Percentiles rank a stretch among this genome's conserved stretches.
These are phyloP conservation scores for Cololabis saira DNA, from an alignment of 2,113 vertebrate species.

Conservation along the genomic window DNA sequence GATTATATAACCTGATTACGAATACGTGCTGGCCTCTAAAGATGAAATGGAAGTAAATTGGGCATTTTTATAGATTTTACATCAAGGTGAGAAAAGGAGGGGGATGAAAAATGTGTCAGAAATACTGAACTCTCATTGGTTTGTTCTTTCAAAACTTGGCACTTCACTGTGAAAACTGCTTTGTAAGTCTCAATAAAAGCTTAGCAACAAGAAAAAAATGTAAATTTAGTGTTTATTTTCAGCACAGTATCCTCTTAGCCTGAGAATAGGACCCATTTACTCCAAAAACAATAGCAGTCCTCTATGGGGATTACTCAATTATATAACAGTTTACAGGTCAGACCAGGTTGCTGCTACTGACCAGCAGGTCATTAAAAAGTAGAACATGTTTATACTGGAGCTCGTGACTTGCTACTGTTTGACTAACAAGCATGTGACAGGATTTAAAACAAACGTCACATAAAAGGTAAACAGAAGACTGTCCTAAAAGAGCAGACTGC, in stretches of 20 bases:
- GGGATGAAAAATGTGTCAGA: conserved; percentile 42
- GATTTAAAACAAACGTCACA: neutral
- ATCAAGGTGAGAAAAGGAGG: conserved; percentile 13
- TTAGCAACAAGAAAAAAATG: conserved; percentile 31
- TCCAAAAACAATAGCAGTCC: conserved; percentile 55
- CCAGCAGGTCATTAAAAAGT: conserved; percentile 2
- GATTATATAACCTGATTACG: conserved; percentile 67
- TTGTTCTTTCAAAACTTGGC: conserved; percentile 30
- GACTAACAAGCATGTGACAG: conserved; percentile 33
- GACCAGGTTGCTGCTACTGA: conserved; percentile 31
- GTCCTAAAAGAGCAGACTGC: neutral
- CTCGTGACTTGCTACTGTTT: conserved; percentile 17
- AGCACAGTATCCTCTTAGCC: conserved; percentile 50
- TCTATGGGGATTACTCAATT: conserved; percentile 60
- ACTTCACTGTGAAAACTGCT: conserved; percentile 35
- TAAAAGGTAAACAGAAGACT: too few species aligned
- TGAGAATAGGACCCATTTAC: conserved; percentile 45
- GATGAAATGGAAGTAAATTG: conserved; percentile 30
- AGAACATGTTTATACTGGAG: conserved; percentile 14
- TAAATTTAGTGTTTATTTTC: conserved; percentile 53
- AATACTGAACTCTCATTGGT: conserved; percentile 49
- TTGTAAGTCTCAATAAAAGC: conserved; percentile 20
- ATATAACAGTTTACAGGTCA: conserved; percentile 40
- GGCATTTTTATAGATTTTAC: conserved; percentile 9
- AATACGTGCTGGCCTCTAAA: neutral